Evolutionary conservation across 2,113 vertebrate species (phyloP).

Genomic region (Trematomus loennbergii): DNA sequence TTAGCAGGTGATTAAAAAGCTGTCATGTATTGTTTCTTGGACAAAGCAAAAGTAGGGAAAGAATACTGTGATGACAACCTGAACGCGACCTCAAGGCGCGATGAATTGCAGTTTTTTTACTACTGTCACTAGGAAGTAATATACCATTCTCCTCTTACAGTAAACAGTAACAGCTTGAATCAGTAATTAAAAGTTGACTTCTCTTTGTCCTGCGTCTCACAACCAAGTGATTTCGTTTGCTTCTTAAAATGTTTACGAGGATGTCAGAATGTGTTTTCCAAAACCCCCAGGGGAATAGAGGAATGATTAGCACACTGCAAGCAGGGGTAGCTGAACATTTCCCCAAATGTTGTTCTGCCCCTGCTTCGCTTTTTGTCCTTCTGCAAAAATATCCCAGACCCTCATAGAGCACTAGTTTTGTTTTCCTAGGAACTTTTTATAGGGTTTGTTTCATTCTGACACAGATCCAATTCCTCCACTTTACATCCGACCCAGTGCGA

Average conservation of each 20-base stretch:
- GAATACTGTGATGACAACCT: conserved; percentile 12
- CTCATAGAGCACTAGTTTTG: conserved; percentile 37
- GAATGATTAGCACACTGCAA: conserved; percentile 61
- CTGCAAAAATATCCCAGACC: conserved; percentile 17
- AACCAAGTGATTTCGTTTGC: conserved; percentile 60
- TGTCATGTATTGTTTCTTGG: conserved; percentile 6
- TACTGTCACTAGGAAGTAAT: conserved; percentile 1
- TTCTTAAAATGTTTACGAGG: conserved; percentile 77
- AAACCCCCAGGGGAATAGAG: conserved; percentile 45
- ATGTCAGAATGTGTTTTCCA: conserved; percentile 70
- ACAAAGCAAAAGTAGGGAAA: conserved; percentile 22
- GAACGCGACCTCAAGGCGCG: conserved; percentile 1
- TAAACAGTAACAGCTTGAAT: conserved; percentile 16
- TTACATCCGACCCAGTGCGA: conserved; percentile 58
- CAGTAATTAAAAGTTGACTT: neutral
- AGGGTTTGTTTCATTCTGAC: conserved; percentile 51
- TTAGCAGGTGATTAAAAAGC: conserved; percentile 49
- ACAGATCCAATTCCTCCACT: conserved; percentile 51
- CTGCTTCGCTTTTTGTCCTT: conserved; percentile 11
- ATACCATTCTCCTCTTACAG: neutral
- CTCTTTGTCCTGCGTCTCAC: conserved; percentile 42
- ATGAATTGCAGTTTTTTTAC: conserved; percentile 7
- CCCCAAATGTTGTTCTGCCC: conserved; percentile 57
- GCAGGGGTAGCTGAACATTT: conserved; percentile 57
- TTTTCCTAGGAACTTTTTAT: conserved; percentile 61